phyloP scores from a whole-genome alignment of 2,113 vertebrate genomes.

The Phyllostomus discolor region DNA sequence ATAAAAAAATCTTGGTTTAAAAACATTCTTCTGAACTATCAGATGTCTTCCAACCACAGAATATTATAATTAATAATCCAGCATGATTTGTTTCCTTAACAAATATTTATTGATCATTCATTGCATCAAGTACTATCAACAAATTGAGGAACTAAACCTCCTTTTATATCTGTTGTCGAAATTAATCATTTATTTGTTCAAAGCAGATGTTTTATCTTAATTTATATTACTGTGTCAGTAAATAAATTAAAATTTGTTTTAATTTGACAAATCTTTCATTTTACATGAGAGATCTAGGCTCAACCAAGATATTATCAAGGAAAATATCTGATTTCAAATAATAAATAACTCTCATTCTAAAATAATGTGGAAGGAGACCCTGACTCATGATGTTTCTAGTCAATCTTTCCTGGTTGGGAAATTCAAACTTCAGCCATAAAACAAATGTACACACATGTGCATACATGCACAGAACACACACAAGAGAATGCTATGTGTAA shows the following conservation, averaged over 20 bases:
- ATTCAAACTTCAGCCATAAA: not conserved
- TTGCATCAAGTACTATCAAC: not conserved
- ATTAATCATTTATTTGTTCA: constrained; percentile 37
- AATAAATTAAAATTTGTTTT: constrained; percentile 52
- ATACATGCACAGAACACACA: not conserved
- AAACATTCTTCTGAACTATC: not conserved
- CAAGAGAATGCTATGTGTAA: not conserved
- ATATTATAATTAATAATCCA: constrained; percentile 4
- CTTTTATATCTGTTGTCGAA: constrained; percentile 29
- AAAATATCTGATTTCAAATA: not conserved
- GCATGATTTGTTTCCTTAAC: not conserved
- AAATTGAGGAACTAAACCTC: constrained; percentile 24
- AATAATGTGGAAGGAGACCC: not conserved
- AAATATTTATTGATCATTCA: constrained; percentile 17
- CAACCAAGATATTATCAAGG: not conserved
- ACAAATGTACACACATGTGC: not conserved
- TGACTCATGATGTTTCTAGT: not conserved
- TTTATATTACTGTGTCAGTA: not conserved
- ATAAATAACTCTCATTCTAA: constrained; percentile 10
- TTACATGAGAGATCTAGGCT: not conserved
- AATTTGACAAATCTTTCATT: constrained; percentile 29
- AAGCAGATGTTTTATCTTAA: constrained; percentile 18
- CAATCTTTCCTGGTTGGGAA: not conserved
- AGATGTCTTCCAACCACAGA: not conserved
- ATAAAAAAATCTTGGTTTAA: not conserved